Conservation (phyloP, 2,888 invertebrate species). For the Eurytoma adleriae region DNA sequence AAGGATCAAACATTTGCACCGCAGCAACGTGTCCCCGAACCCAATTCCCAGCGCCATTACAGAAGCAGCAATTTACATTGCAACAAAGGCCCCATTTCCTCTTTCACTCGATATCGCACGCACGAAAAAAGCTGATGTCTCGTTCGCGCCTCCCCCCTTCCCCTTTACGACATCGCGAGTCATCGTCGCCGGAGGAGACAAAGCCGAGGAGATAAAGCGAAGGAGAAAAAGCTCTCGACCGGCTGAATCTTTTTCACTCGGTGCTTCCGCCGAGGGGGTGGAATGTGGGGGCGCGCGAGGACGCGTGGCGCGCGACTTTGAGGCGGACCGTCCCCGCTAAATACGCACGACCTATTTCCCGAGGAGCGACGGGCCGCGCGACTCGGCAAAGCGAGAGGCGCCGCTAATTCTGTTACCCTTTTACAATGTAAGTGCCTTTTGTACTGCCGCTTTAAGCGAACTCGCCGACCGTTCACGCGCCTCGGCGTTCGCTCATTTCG, state of each 20-base stretch:
- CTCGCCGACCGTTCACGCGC: no score
- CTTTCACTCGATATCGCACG: no score
- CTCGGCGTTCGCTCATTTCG: no score
- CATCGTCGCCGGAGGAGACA: not conserved
- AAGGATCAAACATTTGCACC: no score
- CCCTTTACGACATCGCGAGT: not conserved
- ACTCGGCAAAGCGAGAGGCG: not conserved
- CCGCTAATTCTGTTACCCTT: constrained; percentile 7
- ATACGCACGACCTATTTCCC: constrained; percentile 50
- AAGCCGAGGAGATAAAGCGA: not conserved
- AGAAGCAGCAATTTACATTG: no score
- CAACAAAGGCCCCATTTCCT: no score
- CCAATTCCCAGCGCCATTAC: no score
- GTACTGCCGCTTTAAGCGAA: not conserved
- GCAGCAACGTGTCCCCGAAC: no score
- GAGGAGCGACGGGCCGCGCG: not conserved
- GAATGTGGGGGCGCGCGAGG: not conserved
- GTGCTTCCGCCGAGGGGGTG: not conserved
- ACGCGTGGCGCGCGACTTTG: not conserved
- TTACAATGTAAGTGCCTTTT: not conserved
- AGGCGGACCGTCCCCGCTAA: constrained; percentile 14
- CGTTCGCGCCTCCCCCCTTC: not conserved
- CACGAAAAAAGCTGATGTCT: not conserved
- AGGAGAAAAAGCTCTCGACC: not conserved
- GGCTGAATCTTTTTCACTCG: constrained; percentile 7